Evolutionary conservation across 2,888 invertebrate species (phyloP).

Genomic region (Linnaemya vulpina): DNA sequence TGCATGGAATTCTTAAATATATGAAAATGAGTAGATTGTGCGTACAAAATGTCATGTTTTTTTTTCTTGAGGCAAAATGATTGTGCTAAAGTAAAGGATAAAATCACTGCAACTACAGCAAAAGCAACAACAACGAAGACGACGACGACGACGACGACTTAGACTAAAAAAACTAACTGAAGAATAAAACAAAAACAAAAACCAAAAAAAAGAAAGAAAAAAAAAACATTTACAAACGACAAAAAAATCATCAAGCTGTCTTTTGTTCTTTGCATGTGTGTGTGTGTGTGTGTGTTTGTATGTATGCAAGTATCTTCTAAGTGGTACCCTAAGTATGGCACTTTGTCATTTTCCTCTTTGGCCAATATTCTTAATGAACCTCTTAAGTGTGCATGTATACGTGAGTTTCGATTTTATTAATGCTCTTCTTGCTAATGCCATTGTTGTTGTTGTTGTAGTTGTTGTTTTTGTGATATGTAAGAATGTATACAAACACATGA

Average conservation of each 20-base stretch:
- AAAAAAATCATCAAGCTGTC: slow-evolving; percentile 45
- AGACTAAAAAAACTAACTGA: slow-evolving; percentile 10
- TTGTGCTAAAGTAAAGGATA: slow-evolving; percentile 55
- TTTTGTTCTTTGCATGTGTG: slow-evolving; percentile 49
- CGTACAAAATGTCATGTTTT: slow-evolving; percentile 61
- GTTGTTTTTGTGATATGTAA: slow-evolving; percentile 8
- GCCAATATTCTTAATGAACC: slow-evolving; percentile 65
- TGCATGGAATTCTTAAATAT: slow-evolving; percentile 33
- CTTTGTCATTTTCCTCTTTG: slow-evolving; percentile 68
- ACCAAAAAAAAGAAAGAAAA: not conserved
- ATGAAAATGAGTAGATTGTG: slow-evolving; percentile 57
- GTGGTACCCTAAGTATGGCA: slow-evolving; percentile 63
- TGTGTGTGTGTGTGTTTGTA: not conserved
- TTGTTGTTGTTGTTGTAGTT: slow-evolving; percentile 12
- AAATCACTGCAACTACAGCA: slow-evolving; percentile 43
- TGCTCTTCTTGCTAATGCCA: slow-evolving; percentile 14
- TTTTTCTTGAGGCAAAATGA: slow-evolving; percentile 49
- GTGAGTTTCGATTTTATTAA: slow-evolving; percentile 54
- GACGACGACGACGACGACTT: slow-evolving; percentile 24
- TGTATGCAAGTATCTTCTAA: slow-evolving; percentile 36
- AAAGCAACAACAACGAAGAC: slow-evolving; percentile 2
- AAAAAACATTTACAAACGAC: slow-evolving; percentile 21
- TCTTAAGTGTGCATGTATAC: slow-evolving; percentile 49
- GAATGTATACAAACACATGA: not conserved
- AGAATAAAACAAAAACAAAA: slow-evolving; percentile 23